Base-by-base conservation (phyloP, 2,888 invertebrate species). In the Lycophotia porphyrea region DNA sequence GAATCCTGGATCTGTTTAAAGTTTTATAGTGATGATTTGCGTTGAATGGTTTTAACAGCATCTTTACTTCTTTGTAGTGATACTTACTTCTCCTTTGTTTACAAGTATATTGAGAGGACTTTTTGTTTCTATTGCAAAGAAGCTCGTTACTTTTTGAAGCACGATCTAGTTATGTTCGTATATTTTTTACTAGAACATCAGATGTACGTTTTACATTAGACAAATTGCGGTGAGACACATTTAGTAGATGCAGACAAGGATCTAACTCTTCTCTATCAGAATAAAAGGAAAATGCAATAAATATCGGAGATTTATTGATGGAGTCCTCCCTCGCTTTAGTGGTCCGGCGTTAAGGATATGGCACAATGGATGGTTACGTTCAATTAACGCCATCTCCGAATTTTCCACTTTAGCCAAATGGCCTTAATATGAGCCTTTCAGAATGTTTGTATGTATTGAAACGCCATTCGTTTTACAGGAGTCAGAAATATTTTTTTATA, bases 231-330 rank as follows among this genome's bases (percentile, higher is more conserved):
- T 55, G 15, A 60, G 36, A 68, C 68, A 72, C 58, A 74, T 76
- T 72, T 44, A 60, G 52, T 47, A 69, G 34, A 74, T 71, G 61
- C 71, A 85, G 67, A 69, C 64, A 67, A 78, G 49, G 66, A 47
- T 52, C 60, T 52, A 80, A 70, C 70, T 83, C 77, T 66, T 73
- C 84, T 71, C 81, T 64, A 78, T 83, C 69, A 71, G 70, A 80
- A 86, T 86, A 84, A 88, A 86, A 86, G 81, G 78, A 79, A 76
- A 82, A 70, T 86, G 88, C 69, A 88, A 84, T 86, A 86, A 84
- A 86, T 88, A 84, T 82, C 58, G 68, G 69, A 79, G 80, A 84
- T 87, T 88, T 87, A 87, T 78, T 68, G 47, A 34, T 44, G 15
- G 63, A 75, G 74, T 74, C 74, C 68, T 71, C 52, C 74, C 69